Conservation (phyloP, 1,140 invertebrate species). For the Palaemon carinicauda region DNA sequence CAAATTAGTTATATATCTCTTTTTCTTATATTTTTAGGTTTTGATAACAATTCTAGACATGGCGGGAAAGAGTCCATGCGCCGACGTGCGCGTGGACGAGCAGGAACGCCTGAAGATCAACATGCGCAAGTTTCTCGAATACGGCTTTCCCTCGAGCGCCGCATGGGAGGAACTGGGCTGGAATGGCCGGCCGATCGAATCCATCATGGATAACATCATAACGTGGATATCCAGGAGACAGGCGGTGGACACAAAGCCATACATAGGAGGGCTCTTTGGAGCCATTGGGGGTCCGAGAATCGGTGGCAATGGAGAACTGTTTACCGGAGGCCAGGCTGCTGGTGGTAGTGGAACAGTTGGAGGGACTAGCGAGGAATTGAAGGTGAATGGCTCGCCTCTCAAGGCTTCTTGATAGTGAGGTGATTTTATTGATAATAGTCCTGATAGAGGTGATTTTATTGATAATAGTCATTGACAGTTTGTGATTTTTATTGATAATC, state of each 20-base stretch:
- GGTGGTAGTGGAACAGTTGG: background rate
- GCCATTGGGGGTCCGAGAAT: background rate
- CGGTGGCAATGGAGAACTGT: background rate
- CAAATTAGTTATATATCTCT: too few species aligned
- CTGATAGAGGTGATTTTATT: too few species aligned
- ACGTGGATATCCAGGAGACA: conserved; percentile 46
- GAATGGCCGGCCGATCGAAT: conserved; percentile 53
- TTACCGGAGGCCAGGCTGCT: background rate
- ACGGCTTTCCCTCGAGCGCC: conserved; percentile 51
- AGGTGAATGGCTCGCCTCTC: conserved; percentile 16
- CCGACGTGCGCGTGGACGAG: conserved; percentile 56
- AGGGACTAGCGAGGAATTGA: conserved; percentile 17
- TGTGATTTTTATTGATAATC: too few species aligned
- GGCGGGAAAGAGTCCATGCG: conserved; percentile 57
- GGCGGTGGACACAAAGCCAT: background rate
- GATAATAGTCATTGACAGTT: background rate
- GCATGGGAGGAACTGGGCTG: conserved; percentile 57
- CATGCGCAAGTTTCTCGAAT: conserved; percentile 57
- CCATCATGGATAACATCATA: conserved; percentile 53
- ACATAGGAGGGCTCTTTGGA: background rate
- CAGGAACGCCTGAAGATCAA: conserved; percentile 56
- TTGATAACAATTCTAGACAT: conserved; percentile 57
- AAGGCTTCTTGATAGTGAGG: conserved; percentile 20
- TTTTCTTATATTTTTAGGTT: conserved; percentile 32
- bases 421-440: background rate